Conservation (phyloP, 2,888 invertebrate genomes). For the Phragmatobia fuliginosa region DNA sequence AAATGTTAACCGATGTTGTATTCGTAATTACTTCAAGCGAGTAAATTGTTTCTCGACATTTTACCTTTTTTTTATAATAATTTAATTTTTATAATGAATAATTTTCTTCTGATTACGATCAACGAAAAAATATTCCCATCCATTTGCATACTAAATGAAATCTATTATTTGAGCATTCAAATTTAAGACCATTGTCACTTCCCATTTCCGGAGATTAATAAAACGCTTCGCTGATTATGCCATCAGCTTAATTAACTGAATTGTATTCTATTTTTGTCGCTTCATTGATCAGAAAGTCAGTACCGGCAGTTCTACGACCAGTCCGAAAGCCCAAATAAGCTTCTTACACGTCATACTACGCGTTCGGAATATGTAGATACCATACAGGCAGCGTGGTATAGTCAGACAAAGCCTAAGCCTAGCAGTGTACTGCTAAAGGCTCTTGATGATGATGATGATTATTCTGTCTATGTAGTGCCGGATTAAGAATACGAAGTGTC, state of each 20-base stretch:
- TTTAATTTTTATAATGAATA: neutral
- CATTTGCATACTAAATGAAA: conserved; percentile 2
- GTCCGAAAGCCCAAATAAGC: neutral
- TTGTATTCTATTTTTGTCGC: conserved; percentile 10
- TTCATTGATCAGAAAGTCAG: neutral
- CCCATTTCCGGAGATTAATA: conserved; percentile 9
- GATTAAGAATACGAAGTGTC: no score
- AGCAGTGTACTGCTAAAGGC: no score
- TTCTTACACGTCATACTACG: neutral
- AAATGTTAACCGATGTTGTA: no score
- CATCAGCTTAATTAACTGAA: conserved; percentile 13
- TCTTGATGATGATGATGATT: no score
- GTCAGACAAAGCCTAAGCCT: no score
- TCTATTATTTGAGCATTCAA: neutral
- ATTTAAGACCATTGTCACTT: conserved; percentile 9
- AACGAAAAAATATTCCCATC: neutral
- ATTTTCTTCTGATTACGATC: neutral
- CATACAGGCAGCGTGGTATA: no score
- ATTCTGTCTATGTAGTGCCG: no score
- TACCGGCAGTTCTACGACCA: neutral
- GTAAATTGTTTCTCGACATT: no score
- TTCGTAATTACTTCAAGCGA: no score
- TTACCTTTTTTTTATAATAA: no score
- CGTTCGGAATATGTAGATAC: neutral
- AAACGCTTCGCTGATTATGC: conserved; percentile 13